Evolutionary conservation across 2,797 vertebrate genomes (phyloP).

Genomic region (Gallinago stenura): DNA sequence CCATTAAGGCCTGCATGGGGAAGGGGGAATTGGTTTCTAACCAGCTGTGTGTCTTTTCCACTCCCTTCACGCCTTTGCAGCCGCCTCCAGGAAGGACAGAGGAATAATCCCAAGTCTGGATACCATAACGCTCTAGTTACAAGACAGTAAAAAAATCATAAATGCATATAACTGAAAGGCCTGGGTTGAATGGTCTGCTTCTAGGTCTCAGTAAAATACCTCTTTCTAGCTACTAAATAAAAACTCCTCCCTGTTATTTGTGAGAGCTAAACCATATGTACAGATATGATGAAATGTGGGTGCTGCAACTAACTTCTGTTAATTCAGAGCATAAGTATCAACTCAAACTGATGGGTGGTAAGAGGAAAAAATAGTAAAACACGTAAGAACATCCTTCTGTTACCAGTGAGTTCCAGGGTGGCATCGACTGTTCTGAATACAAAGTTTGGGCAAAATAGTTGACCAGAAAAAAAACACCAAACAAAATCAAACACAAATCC

Average conservation of each 20-base stretch:
- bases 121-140: background rate
- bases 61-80: background rate
- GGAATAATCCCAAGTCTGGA: background rate
- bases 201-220: background rate
- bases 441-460: background rate
- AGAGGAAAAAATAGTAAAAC: background rate
- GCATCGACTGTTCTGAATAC: background rate
- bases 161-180: background rate
- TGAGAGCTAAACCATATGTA: constrained; percentile 4
- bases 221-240: background rate
- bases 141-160: background rate
- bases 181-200: background rate
- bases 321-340: constrained; percentile 4
- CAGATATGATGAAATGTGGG: constrained; percentile 24
- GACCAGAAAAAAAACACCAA: background rate
- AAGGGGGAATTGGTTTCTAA: background rate
- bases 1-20: background rate
- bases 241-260: background rate
- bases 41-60: background rate
- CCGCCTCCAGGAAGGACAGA: background rate
- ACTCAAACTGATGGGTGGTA: background rate
- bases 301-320: constrained; percentile 41
- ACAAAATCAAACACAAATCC: background rate
- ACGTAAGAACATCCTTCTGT: background rate
- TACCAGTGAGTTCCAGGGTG: background rate